Evolutionary conservation across 2,113 vertebrate species (phyloP), one percentile per base, ranked within the genome.

Genomic region (Macrotus californicus): DNA sequence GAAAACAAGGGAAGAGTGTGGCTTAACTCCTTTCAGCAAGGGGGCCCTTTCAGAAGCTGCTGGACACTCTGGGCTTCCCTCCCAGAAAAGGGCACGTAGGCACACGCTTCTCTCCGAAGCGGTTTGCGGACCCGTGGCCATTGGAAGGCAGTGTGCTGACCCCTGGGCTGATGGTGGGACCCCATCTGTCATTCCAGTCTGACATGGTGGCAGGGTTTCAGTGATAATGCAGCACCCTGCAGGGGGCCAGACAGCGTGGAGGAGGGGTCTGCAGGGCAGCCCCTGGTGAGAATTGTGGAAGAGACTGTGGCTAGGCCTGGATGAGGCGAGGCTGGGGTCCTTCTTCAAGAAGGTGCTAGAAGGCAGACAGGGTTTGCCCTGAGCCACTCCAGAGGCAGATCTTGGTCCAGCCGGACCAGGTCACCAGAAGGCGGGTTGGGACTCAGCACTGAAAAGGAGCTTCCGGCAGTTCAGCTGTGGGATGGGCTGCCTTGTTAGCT

Each of bases 161-260:
- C 39, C 0, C 50, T 46, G 3, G 26, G 52, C 41, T 3, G 46
- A 29, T 12, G 56, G 2, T 5, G 3, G 93, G 77, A 75, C 31
- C 72, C 6, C 73, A 13, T 13, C 43, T 1, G 7, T 2, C 1
- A 1, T 34, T 5, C 9, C 0, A 0, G 39, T 59, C 29, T 76
- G 88, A 48, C 8, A 21, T 13, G 26, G 69, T n/a, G 75, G 70
- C 54, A 50, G 50, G 0, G 0, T 21, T 18, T 15, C 22, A 5
- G 34, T 34, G 85, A 29, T 14, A 0, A 26, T 2, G 7, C 3
- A 75, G 34, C 9, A 3, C 34, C 16, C 19, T 2, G 36, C 13
- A 15, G 52, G 16, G 39, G 83, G 50, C 73, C 22, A 21, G 80
- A 36, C 50, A 6, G 54, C 54, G 36, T 4, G 48, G 66, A 79